Evolutionary conservation across 2,888 invertebrate genomes (phyloP).

Genomic region (Lymantria dispar): DNA sequence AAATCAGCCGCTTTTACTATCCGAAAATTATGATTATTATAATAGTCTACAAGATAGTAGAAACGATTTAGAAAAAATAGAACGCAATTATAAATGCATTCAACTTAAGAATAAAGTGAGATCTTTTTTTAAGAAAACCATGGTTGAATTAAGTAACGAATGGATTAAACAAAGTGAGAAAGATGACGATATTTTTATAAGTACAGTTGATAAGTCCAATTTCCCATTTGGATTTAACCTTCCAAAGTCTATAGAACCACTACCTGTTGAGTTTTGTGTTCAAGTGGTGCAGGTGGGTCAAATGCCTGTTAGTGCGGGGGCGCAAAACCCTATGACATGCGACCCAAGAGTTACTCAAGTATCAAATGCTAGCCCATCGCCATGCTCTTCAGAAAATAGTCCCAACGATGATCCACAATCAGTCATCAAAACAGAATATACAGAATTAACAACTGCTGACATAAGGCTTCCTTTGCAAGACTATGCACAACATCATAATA

Average conservation of each 20-base stretch:
- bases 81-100: slow-evolving; percentile 48
- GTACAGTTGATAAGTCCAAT: slow-evolving; percentile 9
- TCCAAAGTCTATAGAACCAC: slow-evolving; percentile 83
- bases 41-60: slow-evolving; percentile 23
- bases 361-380: slow-evolving; percentile 69
- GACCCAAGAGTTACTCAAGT: slow-evolving; percentile 76
- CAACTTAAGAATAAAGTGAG: slow-evolving; percentile 58
- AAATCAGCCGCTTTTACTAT: slow-evolving; percentile 74
- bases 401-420: slow-evolving; percentile 60
- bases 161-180: slow-evolving; percentile 40
- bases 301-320: slow-evolving; percentile 68
- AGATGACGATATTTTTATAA: slow-evolving; percentile 12
- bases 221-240: slow-evolving; percentile 43
- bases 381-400: slow-evolving; percentile 66
- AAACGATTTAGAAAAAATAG: slow-evolving; percentile 43
- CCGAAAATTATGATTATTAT: slow-evolving; percentile 41
- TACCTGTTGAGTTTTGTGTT: slow-evolving; percentile 62
- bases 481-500: slow-evolving; percentile 53
- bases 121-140: slow-evolving; percentile 59
- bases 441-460: slow-evolving; percentile 73
- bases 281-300: slow-evolving; percentile 84
- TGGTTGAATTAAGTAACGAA: slow-evolving; percentile 47
- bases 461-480: slow-evolving; percentile 62
- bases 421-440: slow-evolving; percentile 68
- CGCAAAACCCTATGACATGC: slow-evolving; percentile 73